These are phyloP conservation scores for Plestiodon gilberti DNA, from an alignment of 2,113 vertebrate species.

Conservation along the genomic window DNA sequence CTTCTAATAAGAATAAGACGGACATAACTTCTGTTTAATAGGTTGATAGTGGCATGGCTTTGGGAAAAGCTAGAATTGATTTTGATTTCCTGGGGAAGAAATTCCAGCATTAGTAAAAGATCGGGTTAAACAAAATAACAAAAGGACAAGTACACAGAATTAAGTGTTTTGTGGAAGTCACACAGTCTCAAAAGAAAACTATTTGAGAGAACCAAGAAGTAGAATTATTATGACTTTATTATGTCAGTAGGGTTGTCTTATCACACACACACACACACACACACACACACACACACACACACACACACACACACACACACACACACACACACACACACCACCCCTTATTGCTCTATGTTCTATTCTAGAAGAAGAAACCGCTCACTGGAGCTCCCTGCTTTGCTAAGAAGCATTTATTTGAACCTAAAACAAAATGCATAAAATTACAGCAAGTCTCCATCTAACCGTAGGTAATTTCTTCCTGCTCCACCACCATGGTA, in stretches of 20 bases:
- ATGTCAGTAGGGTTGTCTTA: too few relatives aligned
- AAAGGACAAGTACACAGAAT: too few relatives aligned
- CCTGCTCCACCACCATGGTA: not conserved
- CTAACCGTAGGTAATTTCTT: not conserved
- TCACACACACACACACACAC: too few relatives aligned
- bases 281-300: too few relatives aligned
- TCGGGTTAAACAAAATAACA: not conserved
- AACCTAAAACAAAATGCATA: too few relatives aligned
- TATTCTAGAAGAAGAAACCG: too few relatives aligned
- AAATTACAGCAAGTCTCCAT: not conserved
- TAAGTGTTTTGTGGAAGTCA: too few relatives aligned
- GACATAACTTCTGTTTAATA: not conserved
- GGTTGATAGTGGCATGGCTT: not conserved
- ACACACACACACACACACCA: too few relatives aligned
- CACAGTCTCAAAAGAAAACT: not conserved
- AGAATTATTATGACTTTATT: not conserved
- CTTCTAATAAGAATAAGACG: not conserved
- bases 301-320: too few relatives aligned
- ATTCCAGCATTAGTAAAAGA: not conserved
- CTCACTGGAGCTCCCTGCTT: too few relatives aligned
- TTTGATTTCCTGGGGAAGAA: not conserved
- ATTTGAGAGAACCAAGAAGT: not conserved
- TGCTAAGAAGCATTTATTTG: not conserved
- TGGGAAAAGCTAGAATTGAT: fast-evolving
- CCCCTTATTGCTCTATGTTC: too few relatives aligned